A percentile compares a stretch with the other conserved stretches of the same genome.
Evolutionary conservation across 1,140 invertebrate genomes (phyloP).

Genomic region (Drosophila kepulauana): DNA sequence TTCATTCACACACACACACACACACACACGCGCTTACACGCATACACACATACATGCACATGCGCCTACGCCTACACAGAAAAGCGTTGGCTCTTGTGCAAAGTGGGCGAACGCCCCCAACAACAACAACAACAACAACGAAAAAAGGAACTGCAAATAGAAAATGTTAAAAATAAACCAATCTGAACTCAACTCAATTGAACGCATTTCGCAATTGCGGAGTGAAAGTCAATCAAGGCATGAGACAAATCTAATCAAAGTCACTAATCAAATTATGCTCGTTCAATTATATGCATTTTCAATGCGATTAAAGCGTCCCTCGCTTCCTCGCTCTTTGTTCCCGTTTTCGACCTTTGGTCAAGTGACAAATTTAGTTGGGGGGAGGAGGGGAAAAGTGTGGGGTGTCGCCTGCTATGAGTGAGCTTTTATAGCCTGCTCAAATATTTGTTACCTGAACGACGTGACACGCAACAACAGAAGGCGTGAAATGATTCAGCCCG

Average conservation of each 20-base stretch:
- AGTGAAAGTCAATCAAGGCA: conserved; percentile 5
- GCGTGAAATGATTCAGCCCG: conserved; percentile 64
- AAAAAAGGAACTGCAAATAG: conserved; percentile 56
- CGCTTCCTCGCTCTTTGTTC: too few relatives aligned
- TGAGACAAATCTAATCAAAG: conserved; percentile 11
- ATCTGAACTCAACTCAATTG: conserved; percentile 21
- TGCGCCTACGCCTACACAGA: conserved; percentile 42
- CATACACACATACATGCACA: conserved; percentile 20
- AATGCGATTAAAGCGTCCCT: neutral
- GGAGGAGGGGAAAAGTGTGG: too few relatives aligned
- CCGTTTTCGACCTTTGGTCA: too few relatives aligned
- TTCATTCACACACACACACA: conserved; percentile 46
- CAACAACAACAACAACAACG: too few relatives aligned
- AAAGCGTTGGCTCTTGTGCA: conserved; percentile 56
- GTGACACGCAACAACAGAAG: conserved; percentile 59
- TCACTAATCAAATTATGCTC: conserved; percentile 37
- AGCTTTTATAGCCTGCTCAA: conserved; percentile 40
- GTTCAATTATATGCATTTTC: conserved; percentile 6
- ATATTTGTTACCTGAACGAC: conserved; percentile 36
- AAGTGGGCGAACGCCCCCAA: conserved; percentile 35
- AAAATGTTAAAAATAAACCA: conserved; percentile 69
- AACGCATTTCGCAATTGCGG: conserved; percentile 3
- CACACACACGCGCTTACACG: neutral
- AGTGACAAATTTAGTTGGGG: neutral
- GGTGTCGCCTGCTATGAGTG: neutral